Evolutionary conservation across 2,797 vertebrate species (phyloP), one percentile per base, ranked within the genome.

Genomic region (Sebastes diploproa): DNA sequence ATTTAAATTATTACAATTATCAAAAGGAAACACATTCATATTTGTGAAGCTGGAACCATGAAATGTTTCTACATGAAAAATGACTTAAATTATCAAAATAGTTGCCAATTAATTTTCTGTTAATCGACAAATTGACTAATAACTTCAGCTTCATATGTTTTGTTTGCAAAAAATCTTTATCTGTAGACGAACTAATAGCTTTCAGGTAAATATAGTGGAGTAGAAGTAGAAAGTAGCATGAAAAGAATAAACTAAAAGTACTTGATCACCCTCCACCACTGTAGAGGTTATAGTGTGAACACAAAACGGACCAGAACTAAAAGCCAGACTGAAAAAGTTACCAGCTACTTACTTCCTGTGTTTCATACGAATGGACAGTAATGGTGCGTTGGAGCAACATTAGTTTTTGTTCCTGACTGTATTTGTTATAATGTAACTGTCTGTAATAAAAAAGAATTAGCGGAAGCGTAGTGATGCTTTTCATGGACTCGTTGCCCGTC

Each of bases 371-470:
- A 60, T 27, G 1, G 29, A 42, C 25, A 46, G 20, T 58, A 54
- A 81, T 3, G 11, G 36, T 11, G 25, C 6, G 1, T 2, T 13
- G 34, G 5, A 42, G 29, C 13, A 5, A 25, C 11, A 50, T 77
- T 67, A 23, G 23, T 38, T 69, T 70, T 60, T 16, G 2, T 69
- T 8, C 16, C 27, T 16, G 7, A 62, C 12, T 72, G 7, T n/a
- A 32, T 76, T 65, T 58, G 16, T 27, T 38, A 64, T 36, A 75
- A 46, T 71, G 61, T 22, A 54, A 61, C 38, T 67, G 16, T 20
- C n/a, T 13, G 64, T 59, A 42, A 30, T 71, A 56, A 77, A 74
- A 75, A 55, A 20, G 34, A 46, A 72, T 65, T 59, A 58, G n/a
- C 36, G 8, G 22, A 3, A 16, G 23, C 10, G 2, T 2, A 11